Percentiles rank a stretch among this genome's conserved stretches.
Conservation (phyloP, 2,113 vertebrate genomes). For the Piprites chloris region DNA sequence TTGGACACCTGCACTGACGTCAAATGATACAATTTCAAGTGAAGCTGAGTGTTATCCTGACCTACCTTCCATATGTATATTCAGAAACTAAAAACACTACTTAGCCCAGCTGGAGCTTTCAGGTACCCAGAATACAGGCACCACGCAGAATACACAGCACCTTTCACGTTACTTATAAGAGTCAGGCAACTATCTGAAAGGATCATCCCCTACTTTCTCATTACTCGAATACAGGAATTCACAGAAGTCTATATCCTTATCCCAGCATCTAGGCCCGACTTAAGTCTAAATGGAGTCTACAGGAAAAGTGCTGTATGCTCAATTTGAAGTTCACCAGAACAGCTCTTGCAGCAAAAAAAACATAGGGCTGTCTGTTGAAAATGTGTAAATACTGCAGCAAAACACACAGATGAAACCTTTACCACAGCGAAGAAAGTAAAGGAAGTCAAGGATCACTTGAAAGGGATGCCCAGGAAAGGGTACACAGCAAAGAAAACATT, state of each 20-base stretch:
- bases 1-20: background rate
- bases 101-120: background rate
- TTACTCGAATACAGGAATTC: background rate
- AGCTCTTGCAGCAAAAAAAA: background rate
- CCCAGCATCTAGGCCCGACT: background rate
- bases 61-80: fast-evolving
- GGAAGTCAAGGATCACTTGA: background rate
- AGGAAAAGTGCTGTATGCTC: background rate
- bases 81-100: background rate
- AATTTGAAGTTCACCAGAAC: background rate
- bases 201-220: background rate
- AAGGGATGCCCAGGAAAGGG: background rate
- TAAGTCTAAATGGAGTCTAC: background rate
- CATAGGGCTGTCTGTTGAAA: background rate
- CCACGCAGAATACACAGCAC: background rate
- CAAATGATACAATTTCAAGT: background rate
- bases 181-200: background rate
- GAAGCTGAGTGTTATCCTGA: background rate
- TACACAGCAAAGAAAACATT: background rate
- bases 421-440: background rate
- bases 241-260: background rate
- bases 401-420: background rate
- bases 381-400: background rate
- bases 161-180: background rate
- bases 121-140: background rate